Evolutionary conservation across 2,888 invertebrate species (phyloP).

Genomic region (Hoplodrina ambigua): DNA sequence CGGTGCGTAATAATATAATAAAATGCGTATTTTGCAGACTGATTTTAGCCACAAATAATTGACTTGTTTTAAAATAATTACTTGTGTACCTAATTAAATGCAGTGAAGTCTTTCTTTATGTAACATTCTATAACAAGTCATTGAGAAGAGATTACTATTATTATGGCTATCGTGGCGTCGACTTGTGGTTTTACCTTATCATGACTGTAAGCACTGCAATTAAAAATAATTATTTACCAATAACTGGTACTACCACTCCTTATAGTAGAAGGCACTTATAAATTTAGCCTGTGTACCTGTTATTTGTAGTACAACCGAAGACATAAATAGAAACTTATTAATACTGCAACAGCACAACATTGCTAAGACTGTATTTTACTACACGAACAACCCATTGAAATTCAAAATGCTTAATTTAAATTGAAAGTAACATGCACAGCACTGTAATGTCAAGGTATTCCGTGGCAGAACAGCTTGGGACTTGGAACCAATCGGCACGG

Average conservation of each 20-base stretch:
- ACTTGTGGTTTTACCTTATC: background rate
- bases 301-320: background rate
- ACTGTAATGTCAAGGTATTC: constrained; percentile 44
- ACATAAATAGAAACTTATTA: constrained; percentile 15
- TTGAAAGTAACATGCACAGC: constrained; percentile 30
- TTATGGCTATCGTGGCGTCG: too few relatives aligned
- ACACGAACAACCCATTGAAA: constrained; percentile 21
- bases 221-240: background rate
- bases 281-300: background rate
- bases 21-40: background rate
- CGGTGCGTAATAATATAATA: background rate
- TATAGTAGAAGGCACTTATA: background rate
- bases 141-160: too few relatives aligned
- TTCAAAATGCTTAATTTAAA: constrained; percentile 25
- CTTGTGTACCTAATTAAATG: background rate
- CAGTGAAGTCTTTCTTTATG: too few relatives aligned
- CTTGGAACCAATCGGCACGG: constrained; percentile 46
- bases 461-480: constrained; percentile 5
- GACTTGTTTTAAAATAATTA: background rate
- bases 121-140: too few relatives aligned
- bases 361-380: constrained; percentile 29
- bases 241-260: background rate
- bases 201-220: background rate
- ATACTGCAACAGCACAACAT: constrained; percentile 8
- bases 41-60: background rate